Conservation (phyloP, 64 coral and sea anemone genomes). For the Astreopora myriophthalma region DNA sequence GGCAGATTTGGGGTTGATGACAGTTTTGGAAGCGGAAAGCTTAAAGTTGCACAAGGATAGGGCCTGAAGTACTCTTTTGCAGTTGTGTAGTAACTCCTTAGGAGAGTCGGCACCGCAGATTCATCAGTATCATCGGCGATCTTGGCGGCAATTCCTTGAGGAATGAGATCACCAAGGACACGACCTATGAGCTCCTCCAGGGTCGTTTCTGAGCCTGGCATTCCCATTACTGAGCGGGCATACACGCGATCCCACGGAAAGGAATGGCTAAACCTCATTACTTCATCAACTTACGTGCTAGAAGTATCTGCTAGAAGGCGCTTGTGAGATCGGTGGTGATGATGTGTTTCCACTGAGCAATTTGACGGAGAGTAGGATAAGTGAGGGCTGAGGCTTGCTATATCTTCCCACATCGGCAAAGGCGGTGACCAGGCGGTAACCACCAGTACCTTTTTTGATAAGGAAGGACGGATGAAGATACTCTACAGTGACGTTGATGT, state of each 20-base stretch:
- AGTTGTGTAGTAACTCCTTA: neutral
- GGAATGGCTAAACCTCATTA: slow-evolving; percentile 22
- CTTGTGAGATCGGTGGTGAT: slow-evolving; percentile 4
- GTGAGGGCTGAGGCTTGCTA: neutral
- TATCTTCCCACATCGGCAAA: neutral
- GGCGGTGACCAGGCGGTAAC: neutral
- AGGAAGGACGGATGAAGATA: too few relatives aligned
- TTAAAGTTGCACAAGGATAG: neutral
- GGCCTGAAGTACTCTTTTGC: neutral
- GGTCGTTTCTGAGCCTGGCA: too few relatives aligned
- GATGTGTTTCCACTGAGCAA: neutral
- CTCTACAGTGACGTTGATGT: neutral
- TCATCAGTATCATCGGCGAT: neutral
- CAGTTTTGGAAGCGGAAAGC: neutral
- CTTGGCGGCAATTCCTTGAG: neutral
- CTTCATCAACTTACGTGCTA: neutral
- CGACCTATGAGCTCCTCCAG: neutral
- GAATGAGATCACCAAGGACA: slow-evolving; percentile 1
- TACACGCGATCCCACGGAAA: too few relatives aligned
- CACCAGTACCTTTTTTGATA: neutral
- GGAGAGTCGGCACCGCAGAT: slow-evolving; percentile 25
- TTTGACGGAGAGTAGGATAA: neutral
- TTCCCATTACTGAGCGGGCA: too few relatives aligned
- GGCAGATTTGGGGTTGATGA: neutral
- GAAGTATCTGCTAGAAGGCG: slow-evolving; percentile 34